These are phyloP conservation scores for Luffia ferchaultella DNA, from an alignment of 2,888 invertebrate species.

Conservation along the genomic window DNA sequence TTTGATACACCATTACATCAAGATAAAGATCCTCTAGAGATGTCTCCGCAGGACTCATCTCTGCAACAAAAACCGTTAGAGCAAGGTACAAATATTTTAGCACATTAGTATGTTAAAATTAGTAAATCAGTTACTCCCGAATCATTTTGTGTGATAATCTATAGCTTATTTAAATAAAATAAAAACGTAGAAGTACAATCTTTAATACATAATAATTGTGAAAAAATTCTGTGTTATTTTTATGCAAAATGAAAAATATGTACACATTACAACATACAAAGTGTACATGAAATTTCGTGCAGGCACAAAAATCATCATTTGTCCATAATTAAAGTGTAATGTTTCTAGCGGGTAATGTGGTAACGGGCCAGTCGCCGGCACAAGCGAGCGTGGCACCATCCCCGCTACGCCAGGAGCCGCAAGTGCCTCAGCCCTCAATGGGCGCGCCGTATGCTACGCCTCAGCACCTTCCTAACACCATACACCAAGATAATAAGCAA, in stretches of 20 bases:
- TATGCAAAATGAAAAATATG: no score
- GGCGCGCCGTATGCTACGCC: constrained; percentile 46
- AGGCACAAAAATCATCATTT: background rate
- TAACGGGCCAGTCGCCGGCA: constrained; percentile 67
- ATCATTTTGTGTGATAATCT: no score
- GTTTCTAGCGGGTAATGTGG: constrained; percentile 44
- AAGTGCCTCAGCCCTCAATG: constrained; percentile 59
- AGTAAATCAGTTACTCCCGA: no score
- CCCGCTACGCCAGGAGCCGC: constrained; percentile 56
- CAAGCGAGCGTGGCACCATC: constrained; percentile 70
- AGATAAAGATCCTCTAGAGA: constrained; percentile 55
- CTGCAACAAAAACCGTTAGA: constrained; percentile 29
- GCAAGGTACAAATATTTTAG: no score
- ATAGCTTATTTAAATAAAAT: no score
- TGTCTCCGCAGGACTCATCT: constrained; percentile 31
- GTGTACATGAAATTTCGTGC: background rate
- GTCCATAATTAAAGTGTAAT: background rate
- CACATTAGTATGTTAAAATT: no score
- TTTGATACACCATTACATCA: constrained; percentile 45
- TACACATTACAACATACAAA: no score
- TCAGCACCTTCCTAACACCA: constrained; percentile 19
- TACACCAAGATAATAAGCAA: constrained; percentile 39
- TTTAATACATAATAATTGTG: no score
- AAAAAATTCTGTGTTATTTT: no score
- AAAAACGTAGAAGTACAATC: no score